These are phyloP conservation scores for Darevskia nairensis DNA, from an alignment of 2,797 vertebrate species.

Conservation along the genomic window DNA sequence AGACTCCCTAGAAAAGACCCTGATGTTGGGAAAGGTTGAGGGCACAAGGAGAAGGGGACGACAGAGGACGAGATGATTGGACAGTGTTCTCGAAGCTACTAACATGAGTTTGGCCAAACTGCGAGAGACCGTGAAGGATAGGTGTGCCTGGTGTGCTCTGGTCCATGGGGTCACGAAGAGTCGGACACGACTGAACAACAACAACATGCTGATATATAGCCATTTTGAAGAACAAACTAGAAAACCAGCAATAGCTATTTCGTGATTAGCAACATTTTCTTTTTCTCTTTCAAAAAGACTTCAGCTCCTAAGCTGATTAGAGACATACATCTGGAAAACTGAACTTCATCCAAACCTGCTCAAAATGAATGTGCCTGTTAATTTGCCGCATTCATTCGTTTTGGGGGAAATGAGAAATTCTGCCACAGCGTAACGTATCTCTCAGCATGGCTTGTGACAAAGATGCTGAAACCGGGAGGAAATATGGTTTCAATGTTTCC, in stretches of 20 bases:
- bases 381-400: constrained; percentile 16
- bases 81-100: no score
- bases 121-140: no score
- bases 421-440: background rate
- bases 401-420: constrained; percentile 8
- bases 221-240: background rate
- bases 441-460: constrained; percentile 14
- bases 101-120: no score
- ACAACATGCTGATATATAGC: no score
- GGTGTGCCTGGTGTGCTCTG: no score
- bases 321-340: constrained; percentile 43
- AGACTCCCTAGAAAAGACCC: no score
- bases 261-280: background rate
- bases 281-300: background rate
- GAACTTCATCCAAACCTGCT: constrained; percentile 34
- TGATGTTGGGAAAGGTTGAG: no score
- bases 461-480: background rate
- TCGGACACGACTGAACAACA: no score
- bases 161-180: no score
- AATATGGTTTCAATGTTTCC: background rate
- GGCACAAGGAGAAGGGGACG: no score
- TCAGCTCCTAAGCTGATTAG: constrained; percentile 24
- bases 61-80: no score
- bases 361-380: constrained; percentile 20
- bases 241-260: background rate